Base-by-base conservation (phyloP, 1,140 invertebrate species). In the Macrotrachela quadricornifera region DNA sequence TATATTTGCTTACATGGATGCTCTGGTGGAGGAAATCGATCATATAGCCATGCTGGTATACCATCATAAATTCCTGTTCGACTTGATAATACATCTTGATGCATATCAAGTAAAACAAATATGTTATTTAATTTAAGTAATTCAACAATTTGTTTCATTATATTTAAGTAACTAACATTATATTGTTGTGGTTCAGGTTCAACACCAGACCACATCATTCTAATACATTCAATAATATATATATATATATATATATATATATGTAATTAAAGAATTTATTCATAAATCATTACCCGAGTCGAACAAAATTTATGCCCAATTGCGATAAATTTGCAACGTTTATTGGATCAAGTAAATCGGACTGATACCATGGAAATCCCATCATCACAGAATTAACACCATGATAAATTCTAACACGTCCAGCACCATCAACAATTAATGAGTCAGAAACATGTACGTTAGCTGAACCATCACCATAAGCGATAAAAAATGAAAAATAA, bases 301-400 rank as follows among this genome's bases (percentile, higher is more conserved):
- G 51, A 40, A 53, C 45, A 1, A 46, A 37, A 40, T 53, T 53
- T 13, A 53, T 46, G 12, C 51, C 51, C 51, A 44, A 53, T 46
- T 53, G 46, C 40, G 41, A 41, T 13, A 53, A 16, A 53, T 53
- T 53, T 11, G 30, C 21, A 12, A 53, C 16, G 13, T 53, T 30
- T 4, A 30, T 11, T 40, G 61, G 51, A 11, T 56, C 40, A 8
- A 30, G 21, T 30, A 30, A 30, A 15, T 41, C 17, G 8, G 46
- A 21, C 17, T 44, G 51, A n/a, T 46, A 18, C 61, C 61, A 63
- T 36, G 61, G 61, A 43, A 55, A 52, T 17, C 52, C 54, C 46
- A 62, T 63, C 18, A 44, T 38, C 12, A 63, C 61, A 50, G 51
- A 49, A 50, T 63, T 63, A 15, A 59, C 49, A 15, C 61, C 61